These are phyloP conservation scores for Drosophila bunnanda DNA, from an alignment of 2,888 invertebrate species.

Conservation along the genomic window DNA sequence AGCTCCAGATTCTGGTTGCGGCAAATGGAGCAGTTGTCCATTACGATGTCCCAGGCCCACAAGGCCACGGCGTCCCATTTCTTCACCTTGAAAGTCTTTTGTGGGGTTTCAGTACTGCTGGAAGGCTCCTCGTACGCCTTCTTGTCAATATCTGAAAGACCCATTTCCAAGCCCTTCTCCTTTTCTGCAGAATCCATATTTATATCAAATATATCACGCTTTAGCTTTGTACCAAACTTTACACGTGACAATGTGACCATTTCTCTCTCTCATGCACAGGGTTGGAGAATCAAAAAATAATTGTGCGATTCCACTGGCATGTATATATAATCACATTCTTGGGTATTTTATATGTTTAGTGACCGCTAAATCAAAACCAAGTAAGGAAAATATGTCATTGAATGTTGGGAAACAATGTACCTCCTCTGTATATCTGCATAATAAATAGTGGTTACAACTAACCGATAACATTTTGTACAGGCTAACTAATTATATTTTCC, in stretches of 20 bases:
- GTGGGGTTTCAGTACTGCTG: slow-evolving; percentile 96
- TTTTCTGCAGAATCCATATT: neutral
- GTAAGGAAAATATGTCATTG: too few species aligned
- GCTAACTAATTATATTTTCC: too few species aligned
- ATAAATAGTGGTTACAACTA: too few species aligned
- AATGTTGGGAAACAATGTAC: too few species aligned
- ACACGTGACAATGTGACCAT: neutral
- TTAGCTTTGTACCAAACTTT: neutral
- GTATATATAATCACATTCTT: neutral
- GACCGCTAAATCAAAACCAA: too few species aligned
- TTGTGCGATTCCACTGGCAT: neutral
- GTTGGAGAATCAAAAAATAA: neutral
- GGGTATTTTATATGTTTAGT: neutral
- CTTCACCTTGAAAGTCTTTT: slow-evolving; percentile 99
- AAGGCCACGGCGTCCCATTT: slow-evolving; percentile 99
- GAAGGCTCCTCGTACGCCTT: slow-evolving; percentile 95
- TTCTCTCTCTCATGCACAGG: too few species aligned
- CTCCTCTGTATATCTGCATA: too few species aligned
- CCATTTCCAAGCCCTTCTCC: neutral
- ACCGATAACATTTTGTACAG: too few species aligned
- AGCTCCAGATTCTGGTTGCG: slow-evolving; percentile 99
- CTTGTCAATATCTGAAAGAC: slow-evolving; percentile 94
- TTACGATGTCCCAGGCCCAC: slow-evolving; percentile 99
- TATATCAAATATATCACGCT: neutral
- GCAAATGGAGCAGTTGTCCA: slow-evolving; percentile 99